Base-by-base conservation (phyloP, 2,797 vertebrate species). In the Brachyrhaphis roseni region DNA sequence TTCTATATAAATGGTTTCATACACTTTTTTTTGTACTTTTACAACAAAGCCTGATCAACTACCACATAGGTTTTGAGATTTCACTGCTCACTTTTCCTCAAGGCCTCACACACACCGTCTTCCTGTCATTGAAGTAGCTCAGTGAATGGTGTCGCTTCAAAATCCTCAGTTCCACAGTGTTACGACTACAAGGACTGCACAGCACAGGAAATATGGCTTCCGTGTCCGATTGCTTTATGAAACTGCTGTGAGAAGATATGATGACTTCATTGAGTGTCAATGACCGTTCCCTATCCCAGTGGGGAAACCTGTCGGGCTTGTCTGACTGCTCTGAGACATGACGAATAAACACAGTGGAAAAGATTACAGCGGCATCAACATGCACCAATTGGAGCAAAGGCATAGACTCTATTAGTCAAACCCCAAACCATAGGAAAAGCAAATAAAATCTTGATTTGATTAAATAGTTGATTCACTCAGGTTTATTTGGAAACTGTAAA, bases 1-100 rank as follows among this genome's bases (percentile, higher is more conserved):
- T 49, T 74, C 77, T 85, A 86, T 83, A 86, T 84, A 86, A 88
- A 82, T 90, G 64, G 77, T 83, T 85, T 86, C 15, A 18, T 81
- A 86, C 81, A 49, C 81, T 26, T 39, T 64, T 46, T 31, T 39
- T 72, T n/a, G 79, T 80, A 11, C 62, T 28, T 79, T 80, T 47
- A 82, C 34, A 83, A 82, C 79, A 47, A 51, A 75, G 71, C 26
- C 79, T 53, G 66, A 76, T 43, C 51, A 51, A 57, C 49, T n/a
- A n/a, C 70, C 31, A 84, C 77, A 87, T 46, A 84, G 39, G 83
- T 28, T 72, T 45, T 15, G 34, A n/a, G 2, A 78, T n/a, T 45
- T 71, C 23, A 26, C 51, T 68, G 53, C 51, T 72, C 16, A 36
- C 36, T 41, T 36, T 57, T 26, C 15, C 64, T 28, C 46, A 47